Evolutionary conservation across 2,888 invertebrate species (phyloP).

Genomic region (Mantis religiosa): DNA sequence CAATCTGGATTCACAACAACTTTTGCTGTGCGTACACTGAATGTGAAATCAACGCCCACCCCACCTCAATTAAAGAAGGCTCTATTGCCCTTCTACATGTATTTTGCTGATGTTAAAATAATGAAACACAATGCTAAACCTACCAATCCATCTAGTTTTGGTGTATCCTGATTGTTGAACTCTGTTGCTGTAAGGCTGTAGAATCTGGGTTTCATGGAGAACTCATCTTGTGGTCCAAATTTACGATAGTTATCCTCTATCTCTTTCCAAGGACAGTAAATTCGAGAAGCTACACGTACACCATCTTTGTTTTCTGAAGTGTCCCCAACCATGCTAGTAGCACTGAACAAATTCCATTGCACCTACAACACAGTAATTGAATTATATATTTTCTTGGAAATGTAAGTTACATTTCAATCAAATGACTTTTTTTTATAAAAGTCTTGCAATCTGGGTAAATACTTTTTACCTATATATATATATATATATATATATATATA

Average conservation of each 20-base stretch:
- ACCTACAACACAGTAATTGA: constrained; percentile 47
- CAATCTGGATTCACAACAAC: no score
- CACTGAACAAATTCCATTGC: constrained; percentile 75
- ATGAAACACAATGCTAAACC: neutral
- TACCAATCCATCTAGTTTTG: constrained; percentile 79
- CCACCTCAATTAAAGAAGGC: no score
- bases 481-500: no score
- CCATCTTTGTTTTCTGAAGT: constrained; percentile 51
- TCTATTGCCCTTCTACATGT: no score
- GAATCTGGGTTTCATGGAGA: constrained; percentile 82
- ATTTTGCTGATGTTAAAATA: no score
- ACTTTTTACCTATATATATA: no score
- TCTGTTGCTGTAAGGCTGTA: constrained; percentile 83
- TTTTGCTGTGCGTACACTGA: no score
- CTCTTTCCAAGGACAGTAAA: constrained; percentile 68
- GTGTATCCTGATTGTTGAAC: constrained; percentile 70
- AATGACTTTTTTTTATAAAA: neutral
- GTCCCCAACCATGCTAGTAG: constrained; percentile 57
- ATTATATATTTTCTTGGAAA: neutral
- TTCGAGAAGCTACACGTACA: constrained; percentile 56
- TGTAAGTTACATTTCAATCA: neutral
- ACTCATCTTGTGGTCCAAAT: constrained; percentile 56
- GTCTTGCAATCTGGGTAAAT: no score
- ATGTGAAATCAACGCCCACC: no score
- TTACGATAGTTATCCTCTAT: constrained; percentile 72